These are phyloP conservation scores for Scaptomyza polygonia DNA, from an alignment of 2,888 invertebrate species.

Conservation along the genomic window DNA sequence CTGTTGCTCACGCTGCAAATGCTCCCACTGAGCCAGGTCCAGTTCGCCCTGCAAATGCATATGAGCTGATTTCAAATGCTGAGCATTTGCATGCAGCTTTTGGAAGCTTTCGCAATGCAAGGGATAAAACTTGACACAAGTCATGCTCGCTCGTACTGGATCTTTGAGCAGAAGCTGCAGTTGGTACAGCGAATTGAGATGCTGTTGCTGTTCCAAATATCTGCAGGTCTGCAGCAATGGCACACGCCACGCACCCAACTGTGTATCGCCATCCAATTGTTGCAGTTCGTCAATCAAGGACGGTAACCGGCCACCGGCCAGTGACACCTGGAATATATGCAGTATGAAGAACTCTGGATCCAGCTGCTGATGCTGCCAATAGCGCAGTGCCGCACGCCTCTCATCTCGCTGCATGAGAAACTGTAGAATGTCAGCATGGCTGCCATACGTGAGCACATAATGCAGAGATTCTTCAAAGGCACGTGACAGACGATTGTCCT, in stretches of 20 bases:
- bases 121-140: conserved; percentile 91
- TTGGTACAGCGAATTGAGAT: conserved; percentile 90
- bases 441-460: conserved; percentile 92
- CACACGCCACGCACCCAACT: conserved; percentile 89
- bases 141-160: conserved; percentile 91
- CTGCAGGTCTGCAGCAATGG: conserved; percentile 89
- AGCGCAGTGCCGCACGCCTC: conserved; percentile 88
- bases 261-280: conserved; percentile 87
- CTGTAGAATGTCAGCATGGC: conserved; percentile 89
- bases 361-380: conserved; percentile 88
- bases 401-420: conserved; percentile 91
- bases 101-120: conserved; percentile 86
- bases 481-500: conserved; percentile 72
- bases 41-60: conserved; percentile 88
- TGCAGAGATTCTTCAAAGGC: conserved; percentile 92
- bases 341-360: conserved; percentile 90
- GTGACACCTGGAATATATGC: conserved; percentile 88
- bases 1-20: conserved; percentile 82
- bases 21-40: conserved; percentile 86
- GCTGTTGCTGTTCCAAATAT: conserved; percentile 88
- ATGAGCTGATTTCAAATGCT: conserved; percentile 86
- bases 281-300: conserved; percentile 88
- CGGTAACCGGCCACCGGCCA: conserved; percentile 87
- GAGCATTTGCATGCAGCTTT: conserved; percentile 85
- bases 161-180: conserved; percentile 90